These are phyloP conservation scores for Dicyrtomina minuta DNA, from an alignment of 2,888 invertebrate genomes.

Conservation along the genomic window DNA sequence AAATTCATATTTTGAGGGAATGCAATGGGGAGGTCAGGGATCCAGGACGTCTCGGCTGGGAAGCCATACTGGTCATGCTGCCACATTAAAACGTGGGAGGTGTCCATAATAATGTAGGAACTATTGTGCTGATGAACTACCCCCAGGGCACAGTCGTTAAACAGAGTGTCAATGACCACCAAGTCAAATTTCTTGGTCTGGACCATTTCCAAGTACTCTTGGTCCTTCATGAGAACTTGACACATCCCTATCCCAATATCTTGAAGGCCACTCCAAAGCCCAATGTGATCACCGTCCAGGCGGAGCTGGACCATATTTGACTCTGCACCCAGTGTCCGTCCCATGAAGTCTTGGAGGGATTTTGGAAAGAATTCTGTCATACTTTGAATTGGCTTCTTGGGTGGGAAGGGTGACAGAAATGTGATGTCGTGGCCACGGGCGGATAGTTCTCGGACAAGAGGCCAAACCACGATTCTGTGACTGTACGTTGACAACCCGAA, in stretches of 20 bases:
- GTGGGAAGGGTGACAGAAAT: conserved; percentile 37
- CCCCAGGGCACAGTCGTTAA: conserved; percentile 35
- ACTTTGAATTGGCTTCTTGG: conserved; percentile 33
- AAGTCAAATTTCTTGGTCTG: conserved; percentile 26
- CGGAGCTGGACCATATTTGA: conserved; percentile 8
- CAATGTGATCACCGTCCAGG: conserved; percentile 4
- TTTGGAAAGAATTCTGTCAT: conserved; percentile 34
- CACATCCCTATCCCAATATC: conserved; percentile 4
- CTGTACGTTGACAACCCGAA: conserved; percentile 47
- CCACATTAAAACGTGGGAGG: conserved; percentile 23
- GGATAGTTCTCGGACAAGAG: conserved; percentile 41
- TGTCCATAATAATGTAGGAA: conserved; percentile 31
- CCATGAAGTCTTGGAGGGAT: conserved; percentile 5
- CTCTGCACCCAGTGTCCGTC: not conserved
- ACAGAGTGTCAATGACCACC: conserved; percentile 36
- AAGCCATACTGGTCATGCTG: conserved; percentile 36
- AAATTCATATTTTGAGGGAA: conserved; percentile 7
- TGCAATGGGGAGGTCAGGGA: conserved; percentile 30
- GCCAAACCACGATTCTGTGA: conserved; percentile 47
- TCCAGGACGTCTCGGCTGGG: conserved; percentile 33
- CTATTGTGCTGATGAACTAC: conserved; percentile 30
- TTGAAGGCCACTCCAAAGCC: conserved; percentile 8
- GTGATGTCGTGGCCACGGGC: conserved; percentile 45
- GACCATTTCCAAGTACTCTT: conserved; percentile 6
- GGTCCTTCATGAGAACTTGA: conserved; percentile 15